Conservation (phyloP, 2,888 invertebrate genomes). For the Ceriagrion tenellum region DNA sequence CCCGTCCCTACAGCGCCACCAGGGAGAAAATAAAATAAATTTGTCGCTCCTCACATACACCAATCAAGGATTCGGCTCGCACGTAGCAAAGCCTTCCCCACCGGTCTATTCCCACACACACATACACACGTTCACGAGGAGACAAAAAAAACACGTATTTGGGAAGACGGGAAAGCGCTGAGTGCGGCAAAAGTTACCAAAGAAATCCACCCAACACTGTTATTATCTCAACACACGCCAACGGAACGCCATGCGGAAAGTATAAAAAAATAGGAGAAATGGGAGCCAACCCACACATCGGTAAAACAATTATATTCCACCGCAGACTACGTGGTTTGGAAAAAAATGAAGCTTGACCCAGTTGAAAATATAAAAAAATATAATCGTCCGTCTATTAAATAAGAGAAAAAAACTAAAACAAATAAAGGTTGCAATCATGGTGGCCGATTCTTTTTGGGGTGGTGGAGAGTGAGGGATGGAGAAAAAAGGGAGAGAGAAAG, state of each 20-base stretch:
- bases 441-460: neutral
- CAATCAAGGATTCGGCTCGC: neutral
- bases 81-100: neutral
- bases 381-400: neutral
- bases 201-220: neutral
- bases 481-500: neutral
- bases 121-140: neutral
- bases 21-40: neutral
- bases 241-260: neutral
- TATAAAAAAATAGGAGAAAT: neutral
- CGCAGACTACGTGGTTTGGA: neutral
- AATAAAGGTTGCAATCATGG: neutral
- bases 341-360: neutral
- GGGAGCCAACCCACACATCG: neutral
- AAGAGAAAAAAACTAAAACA: neutral
- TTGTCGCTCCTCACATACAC: neutral
- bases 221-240: constrained; percentile 4
- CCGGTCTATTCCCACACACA: neutral
- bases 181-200: constrained; percentile 4
- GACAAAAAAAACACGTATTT: neutral
- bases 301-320: constrained; percentile 4
- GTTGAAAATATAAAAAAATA: neutral
- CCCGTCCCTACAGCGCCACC: neutral
- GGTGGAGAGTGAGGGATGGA: neutral
- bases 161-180: neutral